Evolutionary conservation across 92 coral and sea anemone species (phyloP).

Genomic region (Epizoanthus scotinus): DNA sequence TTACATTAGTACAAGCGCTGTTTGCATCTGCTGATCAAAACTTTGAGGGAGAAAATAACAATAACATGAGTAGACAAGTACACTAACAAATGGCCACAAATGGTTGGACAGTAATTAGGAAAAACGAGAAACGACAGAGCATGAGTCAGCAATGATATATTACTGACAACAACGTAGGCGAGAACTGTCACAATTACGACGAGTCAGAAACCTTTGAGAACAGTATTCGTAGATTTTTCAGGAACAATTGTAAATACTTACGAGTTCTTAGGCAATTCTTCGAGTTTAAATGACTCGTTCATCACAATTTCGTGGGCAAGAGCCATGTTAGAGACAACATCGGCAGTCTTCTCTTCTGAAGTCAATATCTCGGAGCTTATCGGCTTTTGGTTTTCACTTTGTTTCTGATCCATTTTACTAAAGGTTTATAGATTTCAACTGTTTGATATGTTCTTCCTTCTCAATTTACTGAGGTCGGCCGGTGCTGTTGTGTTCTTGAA

Average conservation of each 20-base stretch:
- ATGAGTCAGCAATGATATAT: too few relatives aligned
- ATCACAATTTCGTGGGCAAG: constrained; percentile 94
- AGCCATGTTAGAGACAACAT: constrained; percentile 88
- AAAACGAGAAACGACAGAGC: too few relatives aligned
- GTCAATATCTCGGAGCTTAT: constrained; percentile 31
- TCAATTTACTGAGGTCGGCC: background rate
- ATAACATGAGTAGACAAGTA: too few relatives aligned
- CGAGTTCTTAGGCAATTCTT: constrained; percentile 88
- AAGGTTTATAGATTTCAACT: background rate
- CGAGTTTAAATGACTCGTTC: constrained; percentile 82
- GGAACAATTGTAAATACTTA: constrained; percentile 48
- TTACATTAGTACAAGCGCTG: too few relatives aligned
- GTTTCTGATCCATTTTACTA: constrained; percentile 44
- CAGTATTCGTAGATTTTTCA: background rate
- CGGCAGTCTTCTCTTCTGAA: constrained; percentile 55
- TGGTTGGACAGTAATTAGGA: too few relatives aligned
- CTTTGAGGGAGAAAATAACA: too few relatives aligned
- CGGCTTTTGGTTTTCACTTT: constrained; percentile 22
- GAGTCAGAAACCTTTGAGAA: too few relatives aligned
- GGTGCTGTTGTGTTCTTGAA: constrained; percentile 9
- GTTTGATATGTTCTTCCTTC: background rate
- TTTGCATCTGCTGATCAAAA: too few relatives aligned
- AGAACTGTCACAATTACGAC: too few relatives aligned
- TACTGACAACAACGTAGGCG: too few relatives aligned
- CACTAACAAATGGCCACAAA: background rate